These are phyloP conservation scores for Drosophila rhopaloa DNA, from an alignment of 1,140 invertebrate species.

Conservation along the genomic window DNA sequence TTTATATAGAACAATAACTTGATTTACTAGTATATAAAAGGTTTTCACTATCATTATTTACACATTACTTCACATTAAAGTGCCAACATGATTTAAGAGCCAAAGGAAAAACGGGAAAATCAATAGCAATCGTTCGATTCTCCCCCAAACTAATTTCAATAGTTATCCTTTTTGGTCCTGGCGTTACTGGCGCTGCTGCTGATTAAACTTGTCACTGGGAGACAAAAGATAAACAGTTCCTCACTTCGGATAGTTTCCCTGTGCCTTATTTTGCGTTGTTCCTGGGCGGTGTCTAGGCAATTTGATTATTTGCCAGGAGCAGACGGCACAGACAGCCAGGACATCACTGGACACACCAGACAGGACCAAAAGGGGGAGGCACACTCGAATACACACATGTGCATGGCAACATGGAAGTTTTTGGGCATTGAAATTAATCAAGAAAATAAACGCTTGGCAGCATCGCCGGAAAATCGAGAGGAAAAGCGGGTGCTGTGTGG, in stretches of 20 bases:
- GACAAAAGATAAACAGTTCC: slow-evolving; percentile 80
- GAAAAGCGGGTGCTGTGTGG: slow-evolving; percentile 17
- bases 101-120: slow-evolving; percentile 43
- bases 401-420: slow-evolving; percentile 54
- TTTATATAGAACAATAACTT: background rate
- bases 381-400: slow-evolving; percentile 22
- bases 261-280: slow-evolving; percentile 27
- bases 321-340: slow-evolving; percentile 62
- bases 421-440: slow-evolving; percentile 77
- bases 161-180: slow-evolving; percentile 75
- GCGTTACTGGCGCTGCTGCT: slow-evolving; percentile 41
- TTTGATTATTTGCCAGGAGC: slow-evolving; percentile 82
- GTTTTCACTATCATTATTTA: background rate
- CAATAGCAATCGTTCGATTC: slow-evolving; percentile 50
- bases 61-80: slow-evolving; percentile 50
- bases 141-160: slow-evolving; percentile 77
- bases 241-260: slow-evolving; percentile 46
- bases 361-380: slow-evolving; percentile 26
- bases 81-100: slow-evolving; percentile 70
- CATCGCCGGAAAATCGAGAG: slow-evolving; percentile 47
- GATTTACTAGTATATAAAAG: background rate
- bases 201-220: slow-evolving; percentile 80
- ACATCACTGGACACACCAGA: slow-evolving; percentile 23
- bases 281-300: slow-evolving; percentile 70
- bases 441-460: slow-evolving; percentile 82